Base-by-base conservation (phyloP, 2,113 vertebrate species). In the Anarrhichthys ocellatus region DNA sequence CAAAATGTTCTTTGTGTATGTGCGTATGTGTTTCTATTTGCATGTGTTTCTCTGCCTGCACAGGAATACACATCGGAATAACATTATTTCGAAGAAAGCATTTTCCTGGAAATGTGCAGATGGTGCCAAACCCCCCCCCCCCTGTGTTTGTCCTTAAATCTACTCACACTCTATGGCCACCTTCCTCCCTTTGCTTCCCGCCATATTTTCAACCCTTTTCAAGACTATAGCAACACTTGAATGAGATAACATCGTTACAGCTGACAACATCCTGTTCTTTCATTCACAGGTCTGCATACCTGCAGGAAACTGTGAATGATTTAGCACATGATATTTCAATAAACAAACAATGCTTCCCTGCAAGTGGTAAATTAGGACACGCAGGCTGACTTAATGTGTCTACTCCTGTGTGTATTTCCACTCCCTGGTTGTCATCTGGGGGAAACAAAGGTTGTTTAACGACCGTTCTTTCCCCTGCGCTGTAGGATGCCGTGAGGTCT, bases 241-340 rank as follows among this genome's bases (percentile, higher is more conserved):
- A 67, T 87, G 62, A 59, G 38, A 76, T 71, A 79, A 8, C n/a
- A 0, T 11, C 27, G 27, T 27, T 44, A 38, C 52, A 46, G 64
- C 34, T 40, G 42, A 78, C 63, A 69, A 81, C 89, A 88, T 91
- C 91, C 83, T 87, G 86, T 75, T 20, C 78, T 78, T 78, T 88
- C 66, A 80, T 77, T 71, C 34, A 69, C 27, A 44, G n/a, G 72
- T 64, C 76, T 34, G 50, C 73, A 29, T 81, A 76, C 82, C 82
- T 81, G 62, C 87, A 88, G 89, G 90, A 94, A 91, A 63, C 80
- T 50, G 62, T 59, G 5, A 79, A 32, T 71, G 48, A 82, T 89
- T 73, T 65, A 29, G 59, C 62, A 50, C 54, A 66, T 62, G 72
- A 77, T 87, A 85, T 59, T 65, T 82, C 32, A 24, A 76, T 40